phyloP scores from a whole-genome alignment of 2,888 invertebrate genomes.

The Mimas tiliae region DNA sequence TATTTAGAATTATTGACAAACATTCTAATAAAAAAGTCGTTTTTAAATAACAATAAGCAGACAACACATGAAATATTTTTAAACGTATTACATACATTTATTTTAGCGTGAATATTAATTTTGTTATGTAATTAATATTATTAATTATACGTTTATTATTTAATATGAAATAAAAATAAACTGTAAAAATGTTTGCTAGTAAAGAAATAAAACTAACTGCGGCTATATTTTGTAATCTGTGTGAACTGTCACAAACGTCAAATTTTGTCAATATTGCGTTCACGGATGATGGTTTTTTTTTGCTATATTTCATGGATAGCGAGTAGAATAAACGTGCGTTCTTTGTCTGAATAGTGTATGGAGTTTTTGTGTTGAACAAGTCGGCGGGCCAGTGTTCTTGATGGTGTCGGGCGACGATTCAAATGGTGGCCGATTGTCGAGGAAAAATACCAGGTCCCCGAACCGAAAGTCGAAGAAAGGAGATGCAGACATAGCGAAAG shows the following conservation, averaged over 20 bases:
- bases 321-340: conserved; percentile 65
- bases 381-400: conserved; percentile 75
- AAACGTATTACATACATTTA: too few species aligned
- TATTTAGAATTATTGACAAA: too few species aligned
- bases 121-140: too few species aligned
- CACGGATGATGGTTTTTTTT: conserved; percentile 48
- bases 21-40: too few species aligned
- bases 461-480: conserved; percentile 86
- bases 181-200: not conserved
- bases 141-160: not conserved
- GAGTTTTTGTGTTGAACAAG: conserved; percentile 72
- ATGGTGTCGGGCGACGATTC: conserved; percentile 85
- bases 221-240: conserved; percentile 28
- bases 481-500: conserved; percentile 86
- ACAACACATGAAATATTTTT: too few species aligned
- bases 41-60: too few species aligned
- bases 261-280: conserved; percentile 55
- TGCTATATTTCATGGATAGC: conserved; percentile 65
- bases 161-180: too few species aligned
- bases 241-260: conserved; percentile 44
- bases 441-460: conserved; percentile 87
- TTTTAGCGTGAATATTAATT: too few species aligned
- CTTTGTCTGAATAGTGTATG: conserved; percentile 76
- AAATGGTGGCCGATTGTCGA: conserved; percentile 87
- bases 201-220: not conserved